phyloP scores from a whole-genome alignment of 2,888 invertebrate species.

The Drosophila buzzatii region DNA sequence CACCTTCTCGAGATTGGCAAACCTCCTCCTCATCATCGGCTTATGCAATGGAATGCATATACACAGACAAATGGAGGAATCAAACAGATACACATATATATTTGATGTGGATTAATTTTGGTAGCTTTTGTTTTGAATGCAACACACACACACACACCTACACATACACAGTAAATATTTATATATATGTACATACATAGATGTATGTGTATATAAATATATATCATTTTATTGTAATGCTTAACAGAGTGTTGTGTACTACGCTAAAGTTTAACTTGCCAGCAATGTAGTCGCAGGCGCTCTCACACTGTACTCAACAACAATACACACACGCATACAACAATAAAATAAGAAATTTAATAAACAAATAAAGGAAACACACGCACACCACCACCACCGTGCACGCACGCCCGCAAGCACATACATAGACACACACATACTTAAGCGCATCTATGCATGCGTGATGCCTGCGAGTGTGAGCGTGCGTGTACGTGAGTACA shows the following conservation, averaged over 20 bases:
- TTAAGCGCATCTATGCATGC: conserved; percentile 10
- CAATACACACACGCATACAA: background rate
- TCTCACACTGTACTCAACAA: conserved; percentile 18
- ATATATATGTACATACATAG: background rate
- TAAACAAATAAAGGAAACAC: conserved; percentile 2
- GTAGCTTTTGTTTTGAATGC: conserved; percentile 9
- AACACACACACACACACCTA: conserved; percentile 4
- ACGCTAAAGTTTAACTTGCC: conserved; percentile 63
- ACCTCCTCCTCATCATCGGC: background rate
- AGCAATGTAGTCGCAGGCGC: conserved; percentile 17
- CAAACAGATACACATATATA: background rate
- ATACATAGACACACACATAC: background rate
- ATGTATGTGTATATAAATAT: background rate
- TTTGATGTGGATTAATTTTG: conserved; percentile 6
- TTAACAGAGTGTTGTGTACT: conserved; percentile 30
- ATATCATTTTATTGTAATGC: conserved; percentile 2
- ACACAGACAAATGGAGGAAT: background rate
- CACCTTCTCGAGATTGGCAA: conserved; percentile 1
- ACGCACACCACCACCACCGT: background rate
- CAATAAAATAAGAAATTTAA: conserved; percentile 1
- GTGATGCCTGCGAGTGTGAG: background rate
- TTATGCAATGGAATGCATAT: conserved; percentile 16
- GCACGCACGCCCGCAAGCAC: background rate
- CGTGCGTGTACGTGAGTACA: background rate
- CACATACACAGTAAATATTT: conserved; percentile 4